Evolutionary conservation across 2,797 vertebrate genomes (phyloP).

Genomic region (Crypturellus tataupa): DNA sequence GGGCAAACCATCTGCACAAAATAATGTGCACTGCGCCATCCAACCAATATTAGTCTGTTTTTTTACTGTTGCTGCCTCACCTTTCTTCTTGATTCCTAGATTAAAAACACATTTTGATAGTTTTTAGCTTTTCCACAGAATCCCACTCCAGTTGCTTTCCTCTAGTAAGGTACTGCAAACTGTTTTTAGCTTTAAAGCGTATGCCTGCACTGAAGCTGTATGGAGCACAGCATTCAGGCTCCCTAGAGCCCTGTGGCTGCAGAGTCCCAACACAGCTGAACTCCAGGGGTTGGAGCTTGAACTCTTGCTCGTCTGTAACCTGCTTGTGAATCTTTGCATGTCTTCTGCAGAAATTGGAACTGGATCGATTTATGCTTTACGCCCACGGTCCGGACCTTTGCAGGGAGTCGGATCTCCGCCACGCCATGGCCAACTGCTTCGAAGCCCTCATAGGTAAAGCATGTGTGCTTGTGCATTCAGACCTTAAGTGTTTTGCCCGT

Average conservation of each 20-base stretch:
- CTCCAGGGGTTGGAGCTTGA: not conserved
- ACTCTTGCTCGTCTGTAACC: not conserved
- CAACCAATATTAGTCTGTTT: not conserved
- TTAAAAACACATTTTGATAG: not conserved
- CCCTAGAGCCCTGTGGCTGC: not conserved
- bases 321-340: not conserved
- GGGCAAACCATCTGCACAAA: not conserved
- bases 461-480: not conserved
- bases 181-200: not conserved
- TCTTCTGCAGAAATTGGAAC: constrained; percentile 91
- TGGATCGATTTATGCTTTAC: constrained; percentile 98
- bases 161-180: not conserved
- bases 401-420: constrained; percentile 95
- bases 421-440: constrained; percentile 99
- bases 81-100: not conserved
- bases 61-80: not conserved
- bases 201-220: not conserved
- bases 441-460: constrained; percentile 95
- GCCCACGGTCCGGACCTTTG: constrained; percentile 98
- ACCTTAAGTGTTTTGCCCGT: not conserved
- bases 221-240: not conserved
- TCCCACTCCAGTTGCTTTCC: not conserved
- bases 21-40: not conserved
- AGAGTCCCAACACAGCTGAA: not conserved
- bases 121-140: not conserved